phyloP scores from a whole-genome alignment of 2,888 invertebrate species.

The Drosophila aldrichi region DNA sequence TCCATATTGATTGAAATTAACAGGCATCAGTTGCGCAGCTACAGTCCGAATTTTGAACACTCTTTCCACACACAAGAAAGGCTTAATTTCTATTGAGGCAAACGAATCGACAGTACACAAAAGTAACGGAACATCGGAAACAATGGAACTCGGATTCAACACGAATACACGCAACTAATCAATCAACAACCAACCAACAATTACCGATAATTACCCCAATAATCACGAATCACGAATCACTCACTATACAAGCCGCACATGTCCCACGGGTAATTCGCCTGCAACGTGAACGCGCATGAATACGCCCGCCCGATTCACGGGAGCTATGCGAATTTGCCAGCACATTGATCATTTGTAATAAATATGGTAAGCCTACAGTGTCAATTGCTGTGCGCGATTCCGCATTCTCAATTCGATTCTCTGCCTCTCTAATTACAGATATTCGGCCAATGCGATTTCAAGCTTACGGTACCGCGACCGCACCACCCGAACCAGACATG shows the following conservation, averaged over 20 bases:
- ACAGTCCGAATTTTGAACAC: background rate
- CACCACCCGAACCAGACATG: background rate
- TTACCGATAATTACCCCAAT: background rate
- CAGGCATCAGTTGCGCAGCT: conserved; percentile 16
- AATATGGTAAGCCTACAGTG: background rate
- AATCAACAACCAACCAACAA: background rate
- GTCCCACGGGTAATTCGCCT: background rate
- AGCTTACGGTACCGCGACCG: conserved; percentile 39
- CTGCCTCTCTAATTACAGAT: background rate
- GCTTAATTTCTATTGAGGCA: too few species aligned
- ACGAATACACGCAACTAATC: too few species aligned
- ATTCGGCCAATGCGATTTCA: conserved; percentile 31
- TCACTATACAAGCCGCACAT: background rate
- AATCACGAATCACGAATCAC: background rate
- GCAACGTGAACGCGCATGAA: too few species aligned
- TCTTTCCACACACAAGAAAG: too few species aligned
- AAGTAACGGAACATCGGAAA: too few species aligned
- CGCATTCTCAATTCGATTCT: background rate
- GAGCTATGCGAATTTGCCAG: background rate
- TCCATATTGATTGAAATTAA: background rate
- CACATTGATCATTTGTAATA: too few species aligned
- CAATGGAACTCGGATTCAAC: too few species aligned
- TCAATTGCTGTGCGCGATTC: fast-evolving
- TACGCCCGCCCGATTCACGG: background rate
- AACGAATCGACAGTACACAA: background rate